These are phyloP conservation scores for Dinomys branickii DNA, from an alignment of 2,113 vertebrate genomes.

Conservation along the genomic window DNA sequence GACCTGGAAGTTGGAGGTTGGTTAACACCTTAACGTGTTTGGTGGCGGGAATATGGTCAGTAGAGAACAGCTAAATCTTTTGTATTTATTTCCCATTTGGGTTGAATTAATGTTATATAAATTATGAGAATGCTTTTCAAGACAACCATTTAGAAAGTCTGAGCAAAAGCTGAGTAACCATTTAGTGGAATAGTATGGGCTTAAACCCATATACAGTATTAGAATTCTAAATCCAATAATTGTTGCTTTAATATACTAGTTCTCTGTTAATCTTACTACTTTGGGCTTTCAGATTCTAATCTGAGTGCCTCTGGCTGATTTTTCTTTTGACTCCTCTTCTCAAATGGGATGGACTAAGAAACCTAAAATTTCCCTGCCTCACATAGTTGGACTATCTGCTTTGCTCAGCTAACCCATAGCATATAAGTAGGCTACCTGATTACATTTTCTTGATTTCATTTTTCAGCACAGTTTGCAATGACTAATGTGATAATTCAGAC, in stretches of 20 bases:
- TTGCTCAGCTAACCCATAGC: not conserved
- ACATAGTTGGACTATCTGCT: not conserved
- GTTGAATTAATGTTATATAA: not conserved
- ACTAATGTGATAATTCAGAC: not conserved
- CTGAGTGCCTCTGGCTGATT: not conserved
- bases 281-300: not conserved
- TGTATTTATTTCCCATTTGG: not conserved
- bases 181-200: not conserved
- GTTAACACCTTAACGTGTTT: not conserved
- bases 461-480: not conserved
- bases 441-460: not conserved
- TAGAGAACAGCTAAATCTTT: not conserved
- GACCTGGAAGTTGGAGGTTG: not conserved
- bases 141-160: not conserved
- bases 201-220: not conserved
- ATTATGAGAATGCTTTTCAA: not conserved
- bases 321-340: not conserved
- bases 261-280: not conserved
- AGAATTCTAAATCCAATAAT: not conserved
- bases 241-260: not conserved
- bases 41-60: not conserved
- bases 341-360: not conserved
- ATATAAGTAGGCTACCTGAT: not conserved
- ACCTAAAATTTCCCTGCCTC: not conserved
- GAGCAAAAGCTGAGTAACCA: not conserved